Evolutionary conservation across 2,888 invertebrate species (phyloP), one percentile per base, ranked within the genome.

Genomic region (Lycophotia porphyrea): DNA sequence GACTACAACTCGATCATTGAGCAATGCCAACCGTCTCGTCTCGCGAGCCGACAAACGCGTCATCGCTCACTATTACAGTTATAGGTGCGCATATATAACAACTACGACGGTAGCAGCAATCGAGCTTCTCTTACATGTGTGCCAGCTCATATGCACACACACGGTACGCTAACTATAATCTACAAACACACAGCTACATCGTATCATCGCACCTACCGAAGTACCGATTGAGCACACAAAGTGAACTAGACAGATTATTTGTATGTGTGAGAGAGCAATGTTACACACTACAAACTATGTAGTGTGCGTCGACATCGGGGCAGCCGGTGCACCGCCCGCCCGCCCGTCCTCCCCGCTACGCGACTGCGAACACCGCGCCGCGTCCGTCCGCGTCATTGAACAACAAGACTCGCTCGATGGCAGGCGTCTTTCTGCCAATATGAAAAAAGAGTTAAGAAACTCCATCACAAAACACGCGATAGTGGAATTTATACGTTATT

Each of bases 381-480:
- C 91, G 91, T 91, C 90, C 91, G 91, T 94, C 93, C 95, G 96
- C 96, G 96, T 96, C 96, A 96, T 96, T 96, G 95, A 96, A 95
- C 94, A 96, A 96, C 96, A 96, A 96, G 96, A 94, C 95, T 95
- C 93, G 95, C 94, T 96, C 94, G 95, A 95, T 95, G 96, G 96
- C 95, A 95, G 95, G 93, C 96, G 96, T 94, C 91, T 93, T 93
- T 92, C 95, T 95, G 96, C 95, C 96, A 96, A 95, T 95, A 96
- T 96, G 96, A 96, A 94, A 93, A 94, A 93, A 94, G 94, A 94
- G 94, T 94, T 93, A 91, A 93, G 91, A 92, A 93, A 95, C 94
- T 95, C 94, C 93, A 90, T 92, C 91, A 94, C 93, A 93, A 95
- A 95, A 95, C 91, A 95, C 95, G 95, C 94, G 95, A 94, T 95